Evolutionary conservation across 2,888 invertebrate species (phyloP), one percentile per base, ranked within the genome.

Genomic region (Catocala fraxini): DNA sequence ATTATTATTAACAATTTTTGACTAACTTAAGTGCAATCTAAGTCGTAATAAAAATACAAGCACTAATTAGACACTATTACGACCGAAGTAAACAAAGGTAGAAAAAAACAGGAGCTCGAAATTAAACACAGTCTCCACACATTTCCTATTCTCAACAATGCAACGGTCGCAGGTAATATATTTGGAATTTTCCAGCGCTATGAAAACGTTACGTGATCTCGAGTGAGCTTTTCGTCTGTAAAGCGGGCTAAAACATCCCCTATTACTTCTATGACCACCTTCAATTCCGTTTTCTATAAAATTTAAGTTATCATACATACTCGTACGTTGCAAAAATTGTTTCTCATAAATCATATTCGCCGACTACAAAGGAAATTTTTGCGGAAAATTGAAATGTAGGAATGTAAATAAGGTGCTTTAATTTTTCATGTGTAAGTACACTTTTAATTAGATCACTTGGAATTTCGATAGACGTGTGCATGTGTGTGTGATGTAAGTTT

Each of bases 191-290:
- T 86, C 87, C 81, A 85, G 79, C 73, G 87, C 88, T 85, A 88
- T 89, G 89, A 90, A 89, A 89, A 88, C 82, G 85, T 86, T 88
- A 90, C 89, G 89, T 89, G 89, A 89, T 86, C 86, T 80, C 78
- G 67, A 76, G 82, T 78, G 71, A 77, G 78, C 77, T 79, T 80
- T 82, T 82, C 79, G 75, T 77, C 73, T 82, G 68, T 63, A 73
- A 79, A 79, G 75, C 70, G 78, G 80, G 80, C 81, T 80, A 82
- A 83, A 84, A 85, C 83, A 83, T 79, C 65, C 74, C 73, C 73
- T 79, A 71, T 85, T 82, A 82, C 73, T 71, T 78, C 70, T 78
- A 82, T 82, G 75, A 77, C 76, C 75, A 71, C 65, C 72, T 71
- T 68, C 63, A 55, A 58, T 70, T 68, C 62, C 65, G 33, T 57